Base-by-base conservation (phyloP, 1,140 invertebrate species). In the Lepidurus apus region DNA sequence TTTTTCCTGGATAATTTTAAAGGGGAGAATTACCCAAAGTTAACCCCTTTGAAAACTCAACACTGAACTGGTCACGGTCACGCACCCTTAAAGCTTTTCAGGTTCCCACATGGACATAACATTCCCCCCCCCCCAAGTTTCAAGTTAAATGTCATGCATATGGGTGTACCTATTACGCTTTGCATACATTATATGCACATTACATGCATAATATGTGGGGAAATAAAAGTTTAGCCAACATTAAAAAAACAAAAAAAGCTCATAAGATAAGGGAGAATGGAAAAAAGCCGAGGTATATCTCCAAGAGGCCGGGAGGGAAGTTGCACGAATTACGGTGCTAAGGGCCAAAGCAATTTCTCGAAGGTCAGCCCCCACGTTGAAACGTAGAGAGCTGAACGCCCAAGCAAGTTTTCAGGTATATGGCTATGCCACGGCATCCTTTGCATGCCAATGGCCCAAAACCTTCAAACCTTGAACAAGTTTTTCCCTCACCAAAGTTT, bases 291-390 rank as follows among this genome's bases (percentile, higher is more conserved):
- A 34, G 34, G 34, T 34, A 34, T 34, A 34, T 34, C 3, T 3
- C 3, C 34, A 21, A 65, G 53, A 21, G 53, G 53, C 53, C 53
- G 53, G 53, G 53, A 65, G 53, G 53, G 53, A 65, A 65, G 53
- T 65, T 65, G 53, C 53, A 65, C 53, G 53, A 65, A 65, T 65
- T 65, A 65, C 53, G 53, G 53, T 65, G 53, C 53, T 65, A 65
- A n/a, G 53, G 53, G 53, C 53, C 53, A 65, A 65, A 21, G 53
- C 53, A 65, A 65, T 65, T 65, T 65, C 53, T 65, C 53, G 53
- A 65, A 65, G 53, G 53, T 65, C 53, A 65, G 53, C 53, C 53
- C 53, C 53, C 53, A 65, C 53, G 53, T 65, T 65, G 53, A 65
- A 65, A 65, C 53, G 53, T 65, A 65, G 53, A 1, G 8, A 65